A percentile compares a stretch with the other conserved stretches of the same genome.
Evolutionary conservation across 2,113 vertebrate genomes (phyloP).

Genomic region (Coturnix japonica): DNA sequence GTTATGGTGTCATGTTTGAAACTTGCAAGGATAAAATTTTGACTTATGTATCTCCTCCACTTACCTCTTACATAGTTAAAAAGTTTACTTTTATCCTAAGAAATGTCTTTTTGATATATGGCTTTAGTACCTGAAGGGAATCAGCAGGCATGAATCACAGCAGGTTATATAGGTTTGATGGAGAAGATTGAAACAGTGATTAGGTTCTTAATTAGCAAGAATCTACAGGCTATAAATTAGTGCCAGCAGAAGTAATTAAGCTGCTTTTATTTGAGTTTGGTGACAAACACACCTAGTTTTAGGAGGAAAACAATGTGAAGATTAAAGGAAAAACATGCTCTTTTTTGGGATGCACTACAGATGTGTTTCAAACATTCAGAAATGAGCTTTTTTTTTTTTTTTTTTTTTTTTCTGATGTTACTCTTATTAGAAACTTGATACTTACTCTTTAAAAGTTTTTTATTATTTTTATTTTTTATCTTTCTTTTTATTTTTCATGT

Average conservation of each 20-base stretch:
- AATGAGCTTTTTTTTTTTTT: background rate
- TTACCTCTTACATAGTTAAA: background rate
- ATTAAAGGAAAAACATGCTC: background rate
- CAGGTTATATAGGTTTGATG: constrained; percentile 40
- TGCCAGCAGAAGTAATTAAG: constrained; percentile 52
- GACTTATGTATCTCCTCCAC: background rate
- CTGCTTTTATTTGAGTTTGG: constrained; percentile 22
- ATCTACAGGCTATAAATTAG: constrained; percentile 64
- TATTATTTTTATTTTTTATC: background rate
- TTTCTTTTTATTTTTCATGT: background rate
- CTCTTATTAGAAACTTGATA: background rate
- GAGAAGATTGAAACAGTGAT: constrained; percentile 61
- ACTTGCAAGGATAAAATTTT: background rate
- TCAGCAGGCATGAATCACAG: constrained; percentile 53
- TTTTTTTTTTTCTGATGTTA: background rate
- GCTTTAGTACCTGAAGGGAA: constrained; percentile 11
- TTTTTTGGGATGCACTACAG: background rate
- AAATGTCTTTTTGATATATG: constrained; percentile 55
- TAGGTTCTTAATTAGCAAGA: constrained; percentile 59
- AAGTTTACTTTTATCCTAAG: constrained; percentile 39
- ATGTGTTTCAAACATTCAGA: background rate
- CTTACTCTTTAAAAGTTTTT: background rate
- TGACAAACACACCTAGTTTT: background rate
- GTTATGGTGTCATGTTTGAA: background rate
- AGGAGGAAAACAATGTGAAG: background rate